phyloP scores from a whole-genome alignment of 2,797 vertebrate species.

The Heteromormyrus szaboi region DNA sequence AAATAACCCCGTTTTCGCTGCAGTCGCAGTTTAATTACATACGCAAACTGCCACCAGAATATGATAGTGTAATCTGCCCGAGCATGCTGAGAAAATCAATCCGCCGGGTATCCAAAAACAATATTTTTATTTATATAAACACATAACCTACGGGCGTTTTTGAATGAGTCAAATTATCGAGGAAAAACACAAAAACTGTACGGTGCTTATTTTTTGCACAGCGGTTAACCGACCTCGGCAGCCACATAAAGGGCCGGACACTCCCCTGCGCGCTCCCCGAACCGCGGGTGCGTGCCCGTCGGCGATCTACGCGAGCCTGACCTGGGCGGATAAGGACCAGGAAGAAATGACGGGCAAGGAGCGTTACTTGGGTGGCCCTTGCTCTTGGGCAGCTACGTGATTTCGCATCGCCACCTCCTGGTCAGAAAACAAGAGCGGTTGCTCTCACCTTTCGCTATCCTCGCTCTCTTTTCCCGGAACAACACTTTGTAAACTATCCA shows the following conservation, averaged over 20 bases:
- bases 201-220: background rate
- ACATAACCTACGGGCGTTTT: background rate
- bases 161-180: conserved; percentile 1
- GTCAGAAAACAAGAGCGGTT: conserved; percentile 22
- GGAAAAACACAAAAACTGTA: background rate
- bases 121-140: conserved; percentile 1
- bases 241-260: background rate
- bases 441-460: background rate
- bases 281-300: background rate
- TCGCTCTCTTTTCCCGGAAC: background rate
- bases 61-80: background rate
- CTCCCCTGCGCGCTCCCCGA: background rate
- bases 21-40: conserved; percentile 9
- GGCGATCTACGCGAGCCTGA: background rate
- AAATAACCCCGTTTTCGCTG: background rate
- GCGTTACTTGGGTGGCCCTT: background rate
- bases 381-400: conserved; percentile 16
- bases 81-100: background rate
- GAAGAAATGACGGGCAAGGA: background rate
- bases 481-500: background rate
- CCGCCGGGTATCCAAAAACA: background rate
- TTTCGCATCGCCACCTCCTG: conserved; percentile 70
- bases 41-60: background rate
- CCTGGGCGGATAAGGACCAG: background rate
- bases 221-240: conserved; percentile 3